These are phyloP conservation scores for Goniozus legneri DNA, from an alignment of 1,140 invertebrate genomes.

Conservation along the genomic window DNA sequence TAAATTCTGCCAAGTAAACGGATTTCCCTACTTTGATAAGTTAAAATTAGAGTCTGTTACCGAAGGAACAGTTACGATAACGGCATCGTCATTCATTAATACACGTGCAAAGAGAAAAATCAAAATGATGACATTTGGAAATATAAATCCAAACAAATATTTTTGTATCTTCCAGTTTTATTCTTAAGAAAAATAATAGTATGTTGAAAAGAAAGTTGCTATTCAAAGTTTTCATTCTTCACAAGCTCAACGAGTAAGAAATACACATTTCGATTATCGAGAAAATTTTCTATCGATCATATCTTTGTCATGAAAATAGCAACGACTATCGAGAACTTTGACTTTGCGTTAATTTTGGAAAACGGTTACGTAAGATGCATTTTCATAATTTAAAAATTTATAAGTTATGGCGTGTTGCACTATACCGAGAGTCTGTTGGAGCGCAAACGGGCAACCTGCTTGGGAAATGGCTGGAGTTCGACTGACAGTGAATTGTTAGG, in stretches of 20 bases:
- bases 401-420: not conserved
- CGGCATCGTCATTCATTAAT: too few relatives aligned
- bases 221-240: too few relatives aligned
- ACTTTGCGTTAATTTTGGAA: not conserved
- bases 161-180: too few relatives aligned
- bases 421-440: not conserved
- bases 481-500: slow-evolving; percentile 12
- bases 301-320: not conserved
- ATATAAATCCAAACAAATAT: too few relatives aligned
- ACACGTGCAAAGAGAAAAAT: too few relatives aligned
- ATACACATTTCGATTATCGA: too few relatives aligned
- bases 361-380: not conserved
- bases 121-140: too few relatives aligned
- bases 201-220: not conserved
- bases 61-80: too few relatives aligned
- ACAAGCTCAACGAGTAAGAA: too few relatives aligned
- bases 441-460: not conserved
- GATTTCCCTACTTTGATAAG: not conserved
- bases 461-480: slow-evolving; percentile 5
- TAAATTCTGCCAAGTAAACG: too few relatives aligned
- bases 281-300: not conserved
- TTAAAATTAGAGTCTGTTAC: too few relatives aligned
- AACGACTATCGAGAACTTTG: not conserved
- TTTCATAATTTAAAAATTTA: not conserved
- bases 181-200: too few relatives aligned